Base-by-base conservation (phyloP, 2,888 invertebrate species). In the Neoascia interrupta region DNA sequence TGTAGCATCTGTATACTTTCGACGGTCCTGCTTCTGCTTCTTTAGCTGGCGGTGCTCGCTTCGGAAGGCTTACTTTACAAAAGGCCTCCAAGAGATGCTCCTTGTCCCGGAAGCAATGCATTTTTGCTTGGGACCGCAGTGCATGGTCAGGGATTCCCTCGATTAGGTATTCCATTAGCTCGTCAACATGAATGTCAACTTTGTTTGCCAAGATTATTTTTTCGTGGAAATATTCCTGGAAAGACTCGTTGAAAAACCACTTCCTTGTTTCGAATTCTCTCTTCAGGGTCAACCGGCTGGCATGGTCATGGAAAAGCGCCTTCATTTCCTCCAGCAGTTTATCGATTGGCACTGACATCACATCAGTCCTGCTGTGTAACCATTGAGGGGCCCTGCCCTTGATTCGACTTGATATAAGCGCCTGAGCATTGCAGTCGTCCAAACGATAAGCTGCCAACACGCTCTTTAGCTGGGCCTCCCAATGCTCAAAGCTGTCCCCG, bases 191-290 rank as follows among this genome's bases (percentile, higher is more conserved):
- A 3, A 31, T 6, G n/a, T 31, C 70, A 81, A 73, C 34, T 53
- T 73, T 68, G 23, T 69, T 82, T 3, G 75, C 75, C 34, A 81
- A 36, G 11, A 81, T 79, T 0, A 73, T 31, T 60, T 82, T 81
- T 1, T 82, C 70, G 39, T 74, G 47, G 13, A 75, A 81, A 28
- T 82, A 82, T 15, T 66, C 53, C 28, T 61, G 31, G 19, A 81
- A 81, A n/a, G 68, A 58, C 54, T 83, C 80, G 60, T 43, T 51
- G 1, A 11, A 10, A 47, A 41, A 63, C 80, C 76, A 81, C 47
- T 74, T 74, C 56, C 81, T 69, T 0, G 34, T 41, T 54, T 81
- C 80, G 51, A 81, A 81, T 26, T 51, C 10, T 15, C 61, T 23
- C 28, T 66, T 74, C 1, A 73, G 10, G 3, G 26, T 34, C 3